Evolutionary conservation across 2,113 vertebrate genomes (phyloP).

Genomic region (Eira barbara): DNA sequence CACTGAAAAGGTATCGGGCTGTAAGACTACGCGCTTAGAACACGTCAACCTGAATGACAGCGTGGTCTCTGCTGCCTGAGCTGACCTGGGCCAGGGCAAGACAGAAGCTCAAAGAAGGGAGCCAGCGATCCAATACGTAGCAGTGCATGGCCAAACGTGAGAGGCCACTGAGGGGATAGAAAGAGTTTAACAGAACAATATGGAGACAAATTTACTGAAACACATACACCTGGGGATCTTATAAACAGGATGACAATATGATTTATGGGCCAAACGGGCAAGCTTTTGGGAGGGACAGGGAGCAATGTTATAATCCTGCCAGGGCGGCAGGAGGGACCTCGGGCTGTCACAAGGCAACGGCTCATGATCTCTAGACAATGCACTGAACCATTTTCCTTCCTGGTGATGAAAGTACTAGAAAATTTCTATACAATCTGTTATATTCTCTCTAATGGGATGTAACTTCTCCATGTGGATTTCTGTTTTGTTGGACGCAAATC

Average conservation of each 20-base stretch:
- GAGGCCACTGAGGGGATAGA: neutral
- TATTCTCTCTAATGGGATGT: neutral
- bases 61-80: neutral
- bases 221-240: neutral
- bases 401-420: neutral
- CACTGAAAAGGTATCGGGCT: neutral
- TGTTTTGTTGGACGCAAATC: neutral
- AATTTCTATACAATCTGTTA: neutral
- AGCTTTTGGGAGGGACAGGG: neutral
- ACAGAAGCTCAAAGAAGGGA: neutral
- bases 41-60: neutral
- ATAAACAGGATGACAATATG: neutral
- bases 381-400: neutral
- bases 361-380: neutral
- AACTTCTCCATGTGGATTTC: neutral
- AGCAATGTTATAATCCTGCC: neutral
- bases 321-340: neutral
- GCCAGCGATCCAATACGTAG: accelerated
- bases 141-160: neutral
- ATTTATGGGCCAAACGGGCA: neutral
- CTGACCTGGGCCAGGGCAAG: too few species aligned
- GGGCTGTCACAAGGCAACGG: neutral
- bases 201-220: neutral
- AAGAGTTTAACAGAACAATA: neutral
- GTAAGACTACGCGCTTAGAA: neutral